phyloP scores from a whole-genome alignment of 1,140 invertebrate genomes.

The Apis mellifera region DNA sequence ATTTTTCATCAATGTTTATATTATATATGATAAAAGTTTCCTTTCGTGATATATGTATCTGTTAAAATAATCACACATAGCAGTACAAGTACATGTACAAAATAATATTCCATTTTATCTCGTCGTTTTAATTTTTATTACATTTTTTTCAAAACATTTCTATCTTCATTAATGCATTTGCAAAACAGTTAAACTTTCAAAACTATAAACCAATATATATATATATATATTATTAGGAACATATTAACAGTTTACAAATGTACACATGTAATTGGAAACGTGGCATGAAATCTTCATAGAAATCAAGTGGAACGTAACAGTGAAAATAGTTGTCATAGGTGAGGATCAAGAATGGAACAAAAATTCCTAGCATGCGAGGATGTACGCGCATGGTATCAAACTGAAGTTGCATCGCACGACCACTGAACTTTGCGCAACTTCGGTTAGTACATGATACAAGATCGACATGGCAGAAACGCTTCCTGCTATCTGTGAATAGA shows the following conservation, averaged over 20 bases:
- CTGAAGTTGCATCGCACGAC: neutral
- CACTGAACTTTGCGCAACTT: slow-evolving; percentile 23
- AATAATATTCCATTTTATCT: too few relatives aligned
- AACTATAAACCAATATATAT: too few relatives aligned
- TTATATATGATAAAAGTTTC: too few relatives aligned
- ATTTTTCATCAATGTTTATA: too few relatives aligned
- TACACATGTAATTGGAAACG: neutral
- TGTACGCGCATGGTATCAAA: neutral
- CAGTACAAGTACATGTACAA: too few relatives aligned
- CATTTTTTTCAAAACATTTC: too few relatives aligned
- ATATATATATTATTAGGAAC: too few relatives aligned
- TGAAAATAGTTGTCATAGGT: neutral
- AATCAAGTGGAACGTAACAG: neutral
- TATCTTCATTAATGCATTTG: too few relatives aligned
- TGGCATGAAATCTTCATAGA: neutral
- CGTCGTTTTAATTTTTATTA: neutral
- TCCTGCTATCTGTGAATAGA: slow-evolving; percentile 26
- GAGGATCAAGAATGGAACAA: neutral
- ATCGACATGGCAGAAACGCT: slow-evolving; percentile 21
- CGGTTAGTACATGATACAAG: neutral
- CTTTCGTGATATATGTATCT: too few relatives aligned
- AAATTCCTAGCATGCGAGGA: neutral
- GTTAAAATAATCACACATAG: too few relatives aligned
- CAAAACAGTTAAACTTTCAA: neutral
- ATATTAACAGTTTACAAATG: too few relatives aligned